Base-by-base conservation (phyloP, 2,797 vertebrate species). In the Xyrichtys novacula region DNA sequence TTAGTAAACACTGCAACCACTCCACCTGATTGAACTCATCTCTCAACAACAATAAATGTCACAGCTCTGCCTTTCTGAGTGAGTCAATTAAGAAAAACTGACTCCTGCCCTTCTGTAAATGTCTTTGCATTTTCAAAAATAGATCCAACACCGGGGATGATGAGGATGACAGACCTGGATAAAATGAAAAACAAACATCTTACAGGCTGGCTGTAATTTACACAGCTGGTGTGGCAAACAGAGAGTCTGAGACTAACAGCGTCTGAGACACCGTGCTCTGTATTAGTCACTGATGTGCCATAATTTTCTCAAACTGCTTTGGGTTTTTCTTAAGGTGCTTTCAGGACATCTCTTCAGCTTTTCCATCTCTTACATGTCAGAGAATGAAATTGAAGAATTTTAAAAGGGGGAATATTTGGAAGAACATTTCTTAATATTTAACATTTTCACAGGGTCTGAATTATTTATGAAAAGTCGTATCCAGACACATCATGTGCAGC, bases 161-260 rank as follows among this genome's bases (percentile, higher is more conserved):
- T 38, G 32, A 43, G 15, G 43, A 59, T 57, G 38, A 66, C n/a
- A 10, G 60, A 70, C 34, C 29, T 46, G 3, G 22, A 26, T 16
- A 10, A 48, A 43, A 53, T 48, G 12, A 23, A 70, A 52, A 68
- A 57, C 31, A 71, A 68, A 64, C 53, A 64, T 46, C 23, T 48
- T 14, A 28, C 29, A 26, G 49, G 31, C 46, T 17, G 26, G 52
- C 31, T 42, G 46, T 48, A n/a, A 63, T 63, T 42, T 32, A 23
- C 36, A 40, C 65, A 56, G 48, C 46, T 31, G 16, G 14, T 53
- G 60, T n/a, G 44, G 38, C 32, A 23, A 26, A 48, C 9, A 49
- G 7, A 36, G 15, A 49, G 22, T 28, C 8, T n/a, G 49, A 26
- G 23, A 48, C 57, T 2, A 59, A 31, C 36, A 31, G 20, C 48